Evolutionary conservation across 2,888 invertebrate species (phyloP).

Genomic region (Cordylochernes scorpioides): DNA sequence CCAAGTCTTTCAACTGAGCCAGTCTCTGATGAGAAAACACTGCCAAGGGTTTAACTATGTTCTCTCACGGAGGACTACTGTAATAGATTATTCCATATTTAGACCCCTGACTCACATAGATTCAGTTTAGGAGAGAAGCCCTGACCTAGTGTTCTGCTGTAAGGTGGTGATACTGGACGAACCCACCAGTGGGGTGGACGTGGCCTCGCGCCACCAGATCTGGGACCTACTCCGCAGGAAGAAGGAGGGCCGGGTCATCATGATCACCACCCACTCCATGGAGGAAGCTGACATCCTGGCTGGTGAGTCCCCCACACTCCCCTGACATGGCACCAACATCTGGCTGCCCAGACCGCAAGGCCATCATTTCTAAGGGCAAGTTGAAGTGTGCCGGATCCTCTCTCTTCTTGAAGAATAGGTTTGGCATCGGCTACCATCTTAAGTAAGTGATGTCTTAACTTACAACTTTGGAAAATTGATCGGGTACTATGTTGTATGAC

Average conservation of each 20-base stretch:
- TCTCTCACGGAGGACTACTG: too few species aligned
- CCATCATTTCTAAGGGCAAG: conserved; percentile 52
- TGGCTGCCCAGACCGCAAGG: conserved; percentile 39
- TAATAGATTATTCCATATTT: too few species aligned
- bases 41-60: too few species aligned
- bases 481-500: too few species aligned
- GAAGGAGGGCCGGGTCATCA: not conserved
- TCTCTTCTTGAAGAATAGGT: conserved; percentile 50
- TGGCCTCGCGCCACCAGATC: conserved; percentile 49
- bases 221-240: conserved; percentile 40
- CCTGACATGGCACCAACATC: too few species aligned
- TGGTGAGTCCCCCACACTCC: too few species aligned
- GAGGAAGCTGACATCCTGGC: conserved; percentile 55
- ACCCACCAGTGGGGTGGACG: conserved; percentile 60
- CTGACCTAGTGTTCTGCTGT: too few species aligned
- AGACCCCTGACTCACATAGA: too few species aligned
- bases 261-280: conserved; percentile 4
- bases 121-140: too few species aligned
- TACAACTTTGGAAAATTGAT: too few species aligned
- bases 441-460: conserved; percentile 28
- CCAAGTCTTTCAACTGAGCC: too few species aligned
- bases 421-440: conserved; percentile 43
- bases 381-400: conserved; percentile 58
- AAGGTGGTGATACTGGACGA: conserved; percentile 44
- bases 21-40: too few species aligned